phyloP scores from a whole-genome alignment of 2,888 invertebrate species.

The Tiliacea aurago region DNA sequence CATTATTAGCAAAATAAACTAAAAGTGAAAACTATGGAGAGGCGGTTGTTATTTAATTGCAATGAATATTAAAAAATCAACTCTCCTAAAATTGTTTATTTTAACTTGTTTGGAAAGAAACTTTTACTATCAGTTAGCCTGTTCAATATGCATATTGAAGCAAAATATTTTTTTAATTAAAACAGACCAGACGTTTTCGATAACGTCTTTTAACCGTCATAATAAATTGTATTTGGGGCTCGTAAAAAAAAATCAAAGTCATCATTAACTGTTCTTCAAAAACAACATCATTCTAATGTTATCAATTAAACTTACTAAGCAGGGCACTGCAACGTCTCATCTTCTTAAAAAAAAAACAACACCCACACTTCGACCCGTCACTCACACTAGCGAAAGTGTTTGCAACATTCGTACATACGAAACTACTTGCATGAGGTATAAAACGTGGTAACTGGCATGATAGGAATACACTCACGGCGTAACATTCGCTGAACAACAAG shows the following conservation, averaged over 20 bases:
- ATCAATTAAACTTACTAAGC: constrained; percentile 8
- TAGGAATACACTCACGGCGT: constrained; percentile 83
- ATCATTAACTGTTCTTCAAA: no score
- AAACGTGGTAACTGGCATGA: constrained; percentile 75
- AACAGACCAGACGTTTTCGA: neutral
- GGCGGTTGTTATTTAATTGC: neutral
- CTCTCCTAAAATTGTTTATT: neutral
- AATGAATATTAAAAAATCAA: constrained; percentile 11
- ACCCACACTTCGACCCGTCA: constrained; percentile 71
- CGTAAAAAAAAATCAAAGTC: neutral
- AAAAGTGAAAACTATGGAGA: constrained; percentile 24
- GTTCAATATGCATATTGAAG: neutral
- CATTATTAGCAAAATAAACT: neutral
- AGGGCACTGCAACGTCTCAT: constrained; percentile 49
- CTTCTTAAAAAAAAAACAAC: constrained; percentile 67
- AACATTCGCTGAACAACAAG: constrained; percentile 86
- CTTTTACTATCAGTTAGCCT: neutral
- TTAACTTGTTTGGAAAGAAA: neutral
- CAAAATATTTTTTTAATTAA: constrained; percentile 10
- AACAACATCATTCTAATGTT: neutral
- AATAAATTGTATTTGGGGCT: neutral
- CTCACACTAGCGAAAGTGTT: constrained; percentile 85
- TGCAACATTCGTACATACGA: constrained; percentile 82
- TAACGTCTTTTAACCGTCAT: neutral
- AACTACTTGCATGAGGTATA: constrained; percentile 85